These are phyloP conservation scores for Epiblema foenella DNA, from an alignment of 2,888 invertebrate species.

Conservation along the genomic window DNA sequence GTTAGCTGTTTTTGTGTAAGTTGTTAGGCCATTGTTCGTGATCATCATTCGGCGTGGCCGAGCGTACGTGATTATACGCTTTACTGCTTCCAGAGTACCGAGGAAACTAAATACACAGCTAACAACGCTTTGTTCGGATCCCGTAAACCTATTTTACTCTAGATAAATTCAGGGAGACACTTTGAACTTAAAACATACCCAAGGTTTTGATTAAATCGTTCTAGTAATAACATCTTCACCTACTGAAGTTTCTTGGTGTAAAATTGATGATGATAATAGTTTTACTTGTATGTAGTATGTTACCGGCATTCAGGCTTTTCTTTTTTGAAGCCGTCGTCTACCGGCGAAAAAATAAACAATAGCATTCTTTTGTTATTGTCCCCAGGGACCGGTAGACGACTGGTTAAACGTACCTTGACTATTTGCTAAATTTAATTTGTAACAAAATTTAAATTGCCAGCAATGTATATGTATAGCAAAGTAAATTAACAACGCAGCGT, in stretches of 20 bases:
- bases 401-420: too few species aligned
- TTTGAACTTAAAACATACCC: neutral
- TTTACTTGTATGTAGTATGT: too few species aligned
- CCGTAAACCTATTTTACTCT: constrained; percentile 12
- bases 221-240: neutral
- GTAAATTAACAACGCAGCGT: too few species aligned
- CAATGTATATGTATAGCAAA: too few species aligned
- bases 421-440: too few species aligned
- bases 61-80: constrained; percentile 59
- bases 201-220: neutral
- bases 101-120: constrained; percentile 23
- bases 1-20: constrained; percentile 6
- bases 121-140: constrained; percentile 15
- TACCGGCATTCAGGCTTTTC: too few species aligned
- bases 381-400: too few species aligned
- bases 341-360: too few species aligned
- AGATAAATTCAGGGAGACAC: neutral
- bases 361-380: too few species aligned
- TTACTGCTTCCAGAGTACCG: constrained; percentile 51
- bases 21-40: constrained; percentile 52
- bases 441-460: too few species aligned
- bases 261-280: too few species aligned
- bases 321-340: too few species aligned
- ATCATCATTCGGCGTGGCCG: constrained; percentile 48
- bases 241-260: neutral